Percentiles rank a stretch among this genome's conserved stretches.
phyloP scores from a whole-genome alignment of 2,797 vertebrate species.

The Notolabrus celidotus region DNA sequence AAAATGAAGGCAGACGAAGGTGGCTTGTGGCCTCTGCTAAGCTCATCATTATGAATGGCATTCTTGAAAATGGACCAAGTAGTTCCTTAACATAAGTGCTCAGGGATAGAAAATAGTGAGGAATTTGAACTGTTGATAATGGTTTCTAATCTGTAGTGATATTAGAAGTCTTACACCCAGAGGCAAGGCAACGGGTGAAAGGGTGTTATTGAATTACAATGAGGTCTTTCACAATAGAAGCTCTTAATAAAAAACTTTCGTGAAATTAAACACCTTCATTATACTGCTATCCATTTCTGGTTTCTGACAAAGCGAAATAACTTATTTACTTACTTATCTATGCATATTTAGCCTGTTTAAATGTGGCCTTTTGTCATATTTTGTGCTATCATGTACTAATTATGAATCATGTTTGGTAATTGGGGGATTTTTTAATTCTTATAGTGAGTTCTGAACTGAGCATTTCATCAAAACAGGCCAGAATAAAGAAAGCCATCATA shows the following conservation, averaged over 20 bases:
- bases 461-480: neutral
- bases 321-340: slow-evolving; percentile 9
- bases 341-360: slow-evolving; percentile 4
- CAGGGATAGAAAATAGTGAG: slow-evolving; percentile 8
- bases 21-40: slow-evolving; percentile 43
- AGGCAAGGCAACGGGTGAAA: slow-evolving; percentile 23
- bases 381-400: neutral
- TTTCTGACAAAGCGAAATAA: slow-evolving; percentile 21
- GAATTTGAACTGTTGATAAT: slow-evolving; percentile 41
- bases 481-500: neutral
- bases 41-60: slow-evolving; percentile 64
- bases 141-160: slow-evolving; percentile 33
- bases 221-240: slow-evolving; percentile 37
- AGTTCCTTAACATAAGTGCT: slow-evolving; percentile 33
- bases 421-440: slow-evolving; percentile 2
- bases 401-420: neutral
- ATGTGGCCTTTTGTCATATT: slow-evolving; percentile 3
- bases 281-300: slow-evolving; percentile 22
- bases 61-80: slow-evolving; percentile 40
- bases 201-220: slow-evolving; percentile 33
- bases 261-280: slow-evolving; percentile 34
- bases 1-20: slow-evolving; percentile 51
- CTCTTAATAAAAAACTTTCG: slow-evolving; percentile 33
- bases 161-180: slow-evolving; percentile 21
- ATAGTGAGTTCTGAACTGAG: neutral